A percentile compares a stretch with the other conserved stretches of the same genome.
Evolutionary conservation across 1,140 invertebrate species (phyloP).

Genomic region (Leptestheria dahalacensis): DNA sequence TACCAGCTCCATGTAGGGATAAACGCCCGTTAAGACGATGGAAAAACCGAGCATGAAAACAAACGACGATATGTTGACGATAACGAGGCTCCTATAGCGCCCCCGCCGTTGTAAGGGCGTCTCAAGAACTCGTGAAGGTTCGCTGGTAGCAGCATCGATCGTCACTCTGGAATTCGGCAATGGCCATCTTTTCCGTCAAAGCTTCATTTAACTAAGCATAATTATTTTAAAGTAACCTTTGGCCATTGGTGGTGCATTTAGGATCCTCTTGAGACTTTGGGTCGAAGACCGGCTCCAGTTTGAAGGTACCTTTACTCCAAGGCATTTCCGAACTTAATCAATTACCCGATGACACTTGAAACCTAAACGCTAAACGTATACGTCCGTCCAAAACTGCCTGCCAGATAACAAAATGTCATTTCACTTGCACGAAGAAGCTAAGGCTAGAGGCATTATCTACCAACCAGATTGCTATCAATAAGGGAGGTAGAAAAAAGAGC

Average conservation of each 20-base stretch:
- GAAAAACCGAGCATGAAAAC: conserved; percentile 79
- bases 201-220: too few relatives aligned
- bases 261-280: neutral
- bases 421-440: too few relatives aligned
- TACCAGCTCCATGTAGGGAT: conserved; percentile 77
- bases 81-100: conserved; percentile 61
- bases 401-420: too few relatives aligned
- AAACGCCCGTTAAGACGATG: conserved; percentile 74
- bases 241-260: neutral
- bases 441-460: neutral
- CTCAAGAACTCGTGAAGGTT: conserved; percentile 36
- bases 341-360: too few relatives aligned
- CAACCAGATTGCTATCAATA: neutral
- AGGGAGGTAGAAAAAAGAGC: too few relatives aligned
- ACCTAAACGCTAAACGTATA: too few relatives aligned
- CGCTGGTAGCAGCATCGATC: neutral
- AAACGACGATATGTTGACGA: conserved; percentile 87
- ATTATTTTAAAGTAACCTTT: too few relatives aligned
- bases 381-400: too few relatives aligned
- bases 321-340: too few relatives aligned
- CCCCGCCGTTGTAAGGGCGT: conserved; percentile 42
- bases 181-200: too few relatives aligned
- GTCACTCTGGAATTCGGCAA: too few relatives aligned
- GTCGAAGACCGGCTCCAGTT: neutral
- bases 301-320: neutral